Conservation (phyloP, 2,888 invertebrate species). For the Keiferia lycopersicella region DNA sequence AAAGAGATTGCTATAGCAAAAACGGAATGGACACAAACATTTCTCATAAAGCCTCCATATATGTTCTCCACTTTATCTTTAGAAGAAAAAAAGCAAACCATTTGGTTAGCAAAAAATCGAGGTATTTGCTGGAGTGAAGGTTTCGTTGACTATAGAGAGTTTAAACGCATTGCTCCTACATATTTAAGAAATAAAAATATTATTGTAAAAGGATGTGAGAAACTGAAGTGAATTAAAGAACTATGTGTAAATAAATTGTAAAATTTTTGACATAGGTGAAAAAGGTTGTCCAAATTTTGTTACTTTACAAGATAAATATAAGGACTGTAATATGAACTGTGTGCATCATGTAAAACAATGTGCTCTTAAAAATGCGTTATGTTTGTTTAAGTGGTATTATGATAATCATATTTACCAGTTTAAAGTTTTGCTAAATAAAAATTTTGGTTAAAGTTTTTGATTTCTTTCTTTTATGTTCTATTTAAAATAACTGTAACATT, state of each 20-base stretch:
- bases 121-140: slow-evolving; percentile 21
- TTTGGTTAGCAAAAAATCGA: slow-evolving; percentile 29
- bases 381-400: not conserved
- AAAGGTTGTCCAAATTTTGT: slow-evolving; percentile 25
- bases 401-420: not conserved
- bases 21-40: slow-evolving; percentile 7
- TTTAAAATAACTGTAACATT: too few relatives aligned
- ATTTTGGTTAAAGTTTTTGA: not conserved
- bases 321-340: too few relatives aligned
- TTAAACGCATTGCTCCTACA: not conserved
- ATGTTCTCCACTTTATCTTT: slow-evolving; percentile 23
- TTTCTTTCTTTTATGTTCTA: not conserved
- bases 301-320: slow-evolving; percentile 23
- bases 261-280: slow-evolving; percentile 27
- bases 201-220: slow-evolving; percentile 27
- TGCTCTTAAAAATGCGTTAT: too few relatives aligned
- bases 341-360: too few relatives aligned
- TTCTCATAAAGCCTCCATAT: slow-evolving; percentile 26
- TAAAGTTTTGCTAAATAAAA: not conserved
- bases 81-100: slow-evolving; percentile 24
- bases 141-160: not conserved
- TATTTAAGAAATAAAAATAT: slow-evolving; percentile 21
- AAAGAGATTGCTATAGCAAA: slow-evolving; percentile 20
- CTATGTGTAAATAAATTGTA: slow-evolving; percentile 8
- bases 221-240: slow-evolving; percentile 27